Evolutionary conservation across 2,113 vertebrate species (phyloP).

Genomic region (Hippocampus abdominalis): DNA sequence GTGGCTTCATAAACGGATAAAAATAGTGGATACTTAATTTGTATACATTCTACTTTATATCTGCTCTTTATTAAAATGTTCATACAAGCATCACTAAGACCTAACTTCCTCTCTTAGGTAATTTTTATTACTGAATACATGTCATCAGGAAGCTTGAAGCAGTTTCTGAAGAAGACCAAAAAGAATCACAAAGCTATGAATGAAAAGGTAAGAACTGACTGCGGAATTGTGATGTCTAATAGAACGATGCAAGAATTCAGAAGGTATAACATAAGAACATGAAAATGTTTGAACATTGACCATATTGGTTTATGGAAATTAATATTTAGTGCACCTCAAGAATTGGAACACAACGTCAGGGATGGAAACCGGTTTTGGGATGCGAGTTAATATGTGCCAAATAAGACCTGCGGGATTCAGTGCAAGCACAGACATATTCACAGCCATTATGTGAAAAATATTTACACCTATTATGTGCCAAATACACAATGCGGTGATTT

Average conservation of each 20-base stretch:
- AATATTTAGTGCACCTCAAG: background rate
- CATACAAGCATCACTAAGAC: background rate
- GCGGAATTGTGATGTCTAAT: background rate
- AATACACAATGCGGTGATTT: background rate
- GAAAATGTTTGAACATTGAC: background rate
- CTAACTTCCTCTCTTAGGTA: constrained; percentile 71
- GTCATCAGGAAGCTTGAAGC: constrained; percentile 97
- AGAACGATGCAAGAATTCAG: too few species aligned
- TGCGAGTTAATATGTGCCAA: background rate
- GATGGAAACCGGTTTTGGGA: background rate
- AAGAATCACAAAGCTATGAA: constrained; percentile 99
- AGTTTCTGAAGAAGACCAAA: constrained; percentile 98
- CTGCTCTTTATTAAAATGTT: background rate
- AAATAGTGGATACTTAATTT: background rate
- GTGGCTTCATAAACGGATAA: background rate
- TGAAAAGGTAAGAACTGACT: constrained; percentile 81
- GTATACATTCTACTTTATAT: background rate
- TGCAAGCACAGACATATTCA: background rate
- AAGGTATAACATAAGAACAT: background rate
- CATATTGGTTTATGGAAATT: background rate
- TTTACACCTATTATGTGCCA: background rate
- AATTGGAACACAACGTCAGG: background rate
- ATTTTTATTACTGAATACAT: constrained; percentile 99
- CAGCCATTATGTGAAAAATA: background rate
- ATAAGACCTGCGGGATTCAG: background rate